Percentiles rank a stretch among this genome's conserved stretches.
phyloP scores from a whole-genome alignment of 1,140 invertebrate genomes.

The Calosoma granatense region DNA sequence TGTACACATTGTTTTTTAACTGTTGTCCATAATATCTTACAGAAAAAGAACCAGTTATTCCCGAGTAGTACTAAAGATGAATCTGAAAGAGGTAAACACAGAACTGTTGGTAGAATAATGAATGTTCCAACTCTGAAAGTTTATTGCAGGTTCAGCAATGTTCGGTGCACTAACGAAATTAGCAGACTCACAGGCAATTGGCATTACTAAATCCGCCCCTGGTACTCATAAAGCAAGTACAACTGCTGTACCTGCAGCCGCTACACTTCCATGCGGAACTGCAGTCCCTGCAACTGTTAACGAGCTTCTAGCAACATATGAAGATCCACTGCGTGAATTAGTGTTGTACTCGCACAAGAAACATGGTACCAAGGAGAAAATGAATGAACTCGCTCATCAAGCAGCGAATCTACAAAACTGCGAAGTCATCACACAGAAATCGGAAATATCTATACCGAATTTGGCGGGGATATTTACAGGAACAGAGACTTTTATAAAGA shows the following conservation, averaged over 20 bases:
- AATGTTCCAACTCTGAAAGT: background rate
- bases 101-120: too few relatives aligned
- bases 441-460: constrained; percentile 19
- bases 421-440: constrained; percentile 15
- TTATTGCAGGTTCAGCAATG: constrained; percentile 19
- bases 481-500: constrained; percentile 30
- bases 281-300: constrained; percentile 8
- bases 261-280: too few relatives aligned
- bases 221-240: background rate
- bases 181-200: constrained; percentile 18
- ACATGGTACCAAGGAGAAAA: constrained; percentile 32
- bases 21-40: constrained; percentile 1
- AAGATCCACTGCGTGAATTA: constrained; percentile 44
- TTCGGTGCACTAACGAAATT: constrained; percentile 24
- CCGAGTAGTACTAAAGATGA: background rate
- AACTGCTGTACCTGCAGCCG: constrained; percentile 2
- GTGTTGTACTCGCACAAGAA: constrained; percentile 39
- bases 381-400: constrained; percentile 38
- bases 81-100: background rate
- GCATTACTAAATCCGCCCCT: background rate
- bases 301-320: constrained; percentile 6
- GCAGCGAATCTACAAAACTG: constrained; percentile 35
- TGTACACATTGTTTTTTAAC: background rate
- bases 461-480: constrained; percentile 32
- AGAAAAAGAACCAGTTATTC: background rate